phyloP scores from a whole-genome alignment of 1,140 invertebrate genomes.

The Varroa destructor region DNA sequence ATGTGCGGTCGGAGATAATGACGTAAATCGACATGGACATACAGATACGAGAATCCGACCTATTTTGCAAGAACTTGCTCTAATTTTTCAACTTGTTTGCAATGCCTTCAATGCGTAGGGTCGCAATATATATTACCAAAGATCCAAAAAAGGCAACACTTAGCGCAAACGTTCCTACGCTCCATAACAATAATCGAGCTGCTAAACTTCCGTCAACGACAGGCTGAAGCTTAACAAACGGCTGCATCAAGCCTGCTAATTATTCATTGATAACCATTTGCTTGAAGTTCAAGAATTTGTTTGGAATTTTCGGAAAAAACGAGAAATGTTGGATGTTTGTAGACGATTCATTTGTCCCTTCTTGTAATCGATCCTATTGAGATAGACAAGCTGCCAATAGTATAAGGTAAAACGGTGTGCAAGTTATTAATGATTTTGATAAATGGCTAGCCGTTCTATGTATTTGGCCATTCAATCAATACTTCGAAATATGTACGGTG shows the following conservation, averaged over 20 bases:
- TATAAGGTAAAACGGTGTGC: no score
- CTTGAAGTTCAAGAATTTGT: no score
- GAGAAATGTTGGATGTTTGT: no score
- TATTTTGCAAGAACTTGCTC: not conserved
- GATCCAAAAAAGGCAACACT: not conserved
- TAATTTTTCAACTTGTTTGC: not conserved
- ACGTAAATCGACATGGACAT: not conserved
- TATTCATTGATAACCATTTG: no score
- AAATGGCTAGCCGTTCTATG: no score
- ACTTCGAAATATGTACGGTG: no score
- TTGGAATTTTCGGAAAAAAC: no score
- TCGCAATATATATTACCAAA: not conserved
- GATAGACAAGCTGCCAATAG: no score
- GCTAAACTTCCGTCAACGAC: not conserved
- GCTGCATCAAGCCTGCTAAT: not conserved
- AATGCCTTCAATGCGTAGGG: not conserved
- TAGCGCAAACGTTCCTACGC: not conserved
- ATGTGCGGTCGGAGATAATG: not conserved
- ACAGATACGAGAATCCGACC: not conserved
- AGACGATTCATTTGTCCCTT: no score
- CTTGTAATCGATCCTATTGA: no score
- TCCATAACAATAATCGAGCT: not conserved
- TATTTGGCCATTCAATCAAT: no score
- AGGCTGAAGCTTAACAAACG: not conserved
- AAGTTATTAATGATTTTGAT: no score